Percentiles rank a stretch among this genome's conserved stretches.
phyloP scores from a whole-genome alignment of 2,113 vertebrate species.

The Ursus arctos region DNA sequence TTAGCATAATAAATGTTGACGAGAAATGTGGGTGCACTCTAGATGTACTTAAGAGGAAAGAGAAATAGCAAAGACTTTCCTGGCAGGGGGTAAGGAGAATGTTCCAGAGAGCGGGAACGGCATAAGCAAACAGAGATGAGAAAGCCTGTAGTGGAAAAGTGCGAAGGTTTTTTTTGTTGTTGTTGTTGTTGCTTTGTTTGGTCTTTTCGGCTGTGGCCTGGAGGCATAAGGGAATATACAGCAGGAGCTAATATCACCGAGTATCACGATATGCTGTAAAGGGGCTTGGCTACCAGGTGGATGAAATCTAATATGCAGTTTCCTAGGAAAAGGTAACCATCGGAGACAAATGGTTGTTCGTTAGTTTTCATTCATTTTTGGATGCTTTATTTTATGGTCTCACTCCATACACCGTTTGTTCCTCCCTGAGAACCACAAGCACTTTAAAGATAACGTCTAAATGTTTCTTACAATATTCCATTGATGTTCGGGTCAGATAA shows the following conservation, averaged over 20 bases:
- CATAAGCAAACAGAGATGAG: background rate
- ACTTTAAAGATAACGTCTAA: slow-evolving; percentile 46
- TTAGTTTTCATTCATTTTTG: background rate
- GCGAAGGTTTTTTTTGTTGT: background rate
- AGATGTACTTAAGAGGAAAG: background rate
- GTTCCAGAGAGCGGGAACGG: background rate
- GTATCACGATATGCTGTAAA: background rate
- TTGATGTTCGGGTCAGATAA: slow-evolving; percentile 66
- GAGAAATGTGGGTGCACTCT: background rate
- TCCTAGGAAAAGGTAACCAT: background rate
- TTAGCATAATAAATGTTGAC: background rate
- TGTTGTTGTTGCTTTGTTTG: background rate
- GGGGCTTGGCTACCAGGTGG: too few species aligned
- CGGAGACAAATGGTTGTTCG: background rate
- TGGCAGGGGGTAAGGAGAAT: background rate
- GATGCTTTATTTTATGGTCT: background rate
- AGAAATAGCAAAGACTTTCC: background rate
- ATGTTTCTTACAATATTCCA: slow-evolving; percentile 45
- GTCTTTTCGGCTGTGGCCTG: background rate
- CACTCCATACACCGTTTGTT: background rate
- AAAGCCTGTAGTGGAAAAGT: background rate
- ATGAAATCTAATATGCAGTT: background rate
- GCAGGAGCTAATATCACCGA: background rate
- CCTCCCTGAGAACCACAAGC: slow-evolving; percentile 24
- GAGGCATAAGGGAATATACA: background rate